phyloP scores from a whole-genome alignment of 2,113 vertebrate species.

The Lamprotornis superbus region DNA sequence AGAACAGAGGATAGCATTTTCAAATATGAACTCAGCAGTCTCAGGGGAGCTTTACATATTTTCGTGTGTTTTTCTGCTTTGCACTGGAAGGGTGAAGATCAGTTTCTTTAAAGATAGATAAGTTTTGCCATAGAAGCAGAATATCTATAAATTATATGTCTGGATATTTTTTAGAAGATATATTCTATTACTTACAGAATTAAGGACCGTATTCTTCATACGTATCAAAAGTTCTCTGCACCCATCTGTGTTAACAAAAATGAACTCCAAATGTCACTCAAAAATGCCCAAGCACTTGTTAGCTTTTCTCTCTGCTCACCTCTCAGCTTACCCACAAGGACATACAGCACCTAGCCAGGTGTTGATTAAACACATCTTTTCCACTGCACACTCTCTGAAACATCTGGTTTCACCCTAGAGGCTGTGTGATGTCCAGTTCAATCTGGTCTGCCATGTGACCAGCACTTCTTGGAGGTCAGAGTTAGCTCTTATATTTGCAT shows the following conservation, averaged over 20 bases:
- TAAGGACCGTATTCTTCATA: not conserved
- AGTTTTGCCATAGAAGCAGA: not conserved
- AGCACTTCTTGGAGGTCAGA: not conserved
- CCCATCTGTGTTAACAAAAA: not conserved
- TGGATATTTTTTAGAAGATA: not conserved
- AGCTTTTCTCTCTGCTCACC: not conserved
- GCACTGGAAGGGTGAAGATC: not conserved
- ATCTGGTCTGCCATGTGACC: not conserved
- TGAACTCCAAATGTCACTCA: not conserved
- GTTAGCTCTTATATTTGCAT: not conserved
- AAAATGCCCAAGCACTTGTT: not conserved
- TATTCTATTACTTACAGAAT: not conserved
- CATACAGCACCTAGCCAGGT: not conserved
- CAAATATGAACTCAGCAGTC: too few relatives aligned
- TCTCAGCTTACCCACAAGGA: not conserved
- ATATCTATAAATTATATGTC: not conserved
- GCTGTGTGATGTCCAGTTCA: not conserved
- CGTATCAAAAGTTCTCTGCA: not conserved
- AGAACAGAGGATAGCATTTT: not conserved
- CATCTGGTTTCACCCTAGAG: not conserved
- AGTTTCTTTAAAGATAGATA: not conserved
- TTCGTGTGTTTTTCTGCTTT: not conserved
- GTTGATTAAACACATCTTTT: not conserved
- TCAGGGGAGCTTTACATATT: not conserved
- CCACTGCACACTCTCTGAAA: not conserved